Base-by-base conservation (phyloP, 2,888 invertebrate genomes). In the Philereme vetulata region DNA sequence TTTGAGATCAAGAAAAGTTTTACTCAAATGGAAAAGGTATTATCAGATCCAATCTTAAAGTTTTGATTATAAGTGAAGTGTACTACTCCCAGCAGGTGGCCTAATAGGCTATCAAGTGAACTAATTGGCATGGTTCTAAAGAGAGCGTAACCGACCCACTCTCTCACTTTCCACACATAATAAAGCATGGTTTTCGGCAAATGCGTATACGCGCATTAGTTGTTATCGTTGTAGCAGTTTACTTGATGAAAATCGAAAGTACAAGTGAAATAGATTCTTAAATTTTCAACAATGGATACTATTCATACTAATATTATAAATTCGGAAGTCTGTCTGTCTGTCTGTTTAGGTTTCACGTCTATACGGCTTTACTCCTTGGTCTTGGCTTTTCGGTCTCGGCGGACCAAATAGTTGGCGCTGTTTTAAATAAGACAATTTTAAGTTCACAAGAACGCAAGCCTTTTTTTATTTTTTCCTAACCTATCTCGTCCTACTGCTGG, bases 131-230 rank as follows among this genome's bases (percentile, higher is more conserved):
- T 62, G 62, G 69, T 38, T 64, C 47, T 55, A 84, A 86, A 68
- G 82, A 85, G 85, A 85, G 81, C 87, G 84, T 85, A 80, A 84
- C 84, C 54, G 60, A 53, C 58, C 66, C 60, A 68, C 80, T 81
- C 79, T 79, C 80, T 82, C 77, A 73, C 82, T 83, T 83, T 84
- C 62, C 64, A 66, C 62, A 65, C 47, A 62, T 56, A 59, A 62
- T 64, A 61, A 53, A 58, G 56, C 53, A 59, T 61, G 60, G 60
- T 62, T 67, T 70, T 55, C 50, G 65, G 53, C 59, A 63, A 59
- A 42, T 44, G 56, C 53, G 53, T 56, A 21, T 21, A 52, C 56
- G 53, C 51, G 51, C 58, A 62, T 64, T 63, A 65, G 40, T 56
- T 56, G 53, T 59, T 46, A 52, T 56, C n/a, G 48, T 43, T 55